Conservation (phyloP, 2,888 invertebrate genomes). For the Mylabris sibirica region DNA sequence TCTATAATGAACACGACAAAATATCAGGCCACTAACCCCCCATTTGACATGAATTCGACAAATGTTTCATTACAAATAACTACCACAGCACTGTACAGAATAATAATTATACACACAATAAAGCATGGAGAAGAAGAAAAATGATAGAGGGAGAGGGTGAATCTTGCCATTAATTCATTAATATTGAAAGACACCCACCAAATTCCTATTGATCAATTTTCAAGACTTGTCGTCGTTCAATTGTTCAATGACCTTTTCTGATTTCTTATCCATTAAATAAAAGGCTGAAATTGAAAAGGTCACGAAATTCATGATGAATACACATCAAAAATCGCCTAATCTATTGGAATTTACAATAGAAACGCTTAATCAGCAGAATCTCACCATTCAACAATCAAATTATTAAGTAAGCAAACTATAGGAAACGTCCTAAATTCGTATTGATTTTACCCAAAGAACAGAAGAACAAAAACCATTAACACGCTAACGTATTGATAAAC, state of each 20-base stretch:
- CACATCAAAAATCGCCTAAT: not conserved
- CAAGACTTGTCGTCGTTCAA: not conserved
- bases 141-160: too few relatives aligned
- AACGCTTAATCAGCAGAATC: not conserved
- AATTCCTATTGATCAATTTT: not conserved
- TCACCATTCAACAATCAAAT: not conserved
- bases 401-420: not conserved
- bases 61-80: not conserved
- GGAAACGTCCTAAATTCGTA: not conserved
- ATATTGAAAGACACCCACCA: too few relatives aligned
- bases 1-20: not conserved
- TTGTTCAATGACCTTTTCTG: slow-evolving; percentile 11
- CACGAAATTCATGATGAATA: not conserved
- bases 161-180: too few relatives aligned
- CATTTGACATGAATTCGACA: not conserved
- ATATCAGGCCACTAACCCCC: slow-evolving; percentile 5
- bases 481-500: too few relatives aligned
- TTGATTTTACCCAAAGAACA: not conserved
- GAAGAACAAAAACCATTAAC: too few relatives aligned
- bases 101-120: too few relatives aligned
- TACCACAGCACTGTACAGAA: too few relatives aligned
- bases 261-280: not conserved
- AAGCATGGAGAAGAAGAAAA: too few relatives aligned
- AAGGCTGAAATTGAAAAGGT: not conserved
- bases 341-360: not conserved